These are phyloP conservation scores for Sturmia bella DNA, from an alignment of 2,888 invertebrate species.

Conservation along the genomic window DNA sequence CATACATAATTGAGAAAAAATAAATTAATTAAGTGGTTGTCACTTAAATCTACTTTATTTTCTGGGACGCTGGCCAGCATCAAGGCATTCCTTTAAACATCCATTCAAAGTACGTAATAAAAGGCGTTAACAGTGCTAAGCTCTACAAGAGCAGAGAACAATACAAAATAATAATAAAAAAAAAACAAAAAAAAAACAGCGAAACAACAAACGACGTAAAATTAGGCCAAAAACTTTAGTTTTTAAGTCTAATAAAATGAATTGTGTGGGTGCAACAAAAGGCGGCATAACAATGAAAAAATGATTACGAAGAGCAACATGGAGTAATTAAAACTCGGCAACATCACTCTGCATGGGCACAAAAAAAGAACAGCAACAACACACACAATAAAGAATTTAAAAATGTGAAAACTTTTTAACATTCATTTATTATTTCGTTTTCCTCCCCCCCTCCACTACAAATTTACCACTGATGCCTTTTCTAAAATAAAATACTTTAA, in stretches of 20 bases:
- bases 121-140: constrained; percentile 64
- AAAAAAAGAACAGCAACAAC: not conserved
- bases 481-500: constrained; percentile 46
- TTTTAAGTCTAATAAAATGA: constrained; percentile 66
- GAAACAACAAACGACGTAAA: constrained; percentile 34
- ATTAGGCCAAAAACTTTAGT: constrained; percentile 69
- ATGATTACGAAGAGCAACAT: constrained; percentile 60
- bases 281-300: constrained; percentile 50
- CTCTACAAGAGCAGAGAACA: constrained; percentile 30
- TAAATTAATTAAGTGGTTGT: too few species aligned
- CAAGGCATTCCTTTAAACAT: constrained; percentile 41
- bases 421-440: not conserved
- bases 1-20: too few species aligned
- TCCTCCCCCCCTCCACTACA: not conserved
- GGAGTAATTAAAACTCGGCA: constrained; percentile 66
- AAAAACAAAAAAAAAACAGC: too few species aligned
- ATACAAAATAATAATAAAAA: too few species aligned
- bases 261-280: constrained; percentile 55
- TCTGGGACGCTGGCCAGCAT: not conserved
- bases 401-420: constrained; percentile 35
- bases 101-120: constrained; percentile 34
- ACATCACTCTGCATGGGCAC: not conserved
- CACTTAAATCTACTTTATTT: too few species aligned
- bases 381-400: constrained; percentile 20
- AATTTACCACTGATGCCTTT: constrained; percentile 4